These are phyloP conservation scores for Octomys mimax DNA, from an alignment of 2,797 vertebrate species.

Conservation along the genomic window DNA sequence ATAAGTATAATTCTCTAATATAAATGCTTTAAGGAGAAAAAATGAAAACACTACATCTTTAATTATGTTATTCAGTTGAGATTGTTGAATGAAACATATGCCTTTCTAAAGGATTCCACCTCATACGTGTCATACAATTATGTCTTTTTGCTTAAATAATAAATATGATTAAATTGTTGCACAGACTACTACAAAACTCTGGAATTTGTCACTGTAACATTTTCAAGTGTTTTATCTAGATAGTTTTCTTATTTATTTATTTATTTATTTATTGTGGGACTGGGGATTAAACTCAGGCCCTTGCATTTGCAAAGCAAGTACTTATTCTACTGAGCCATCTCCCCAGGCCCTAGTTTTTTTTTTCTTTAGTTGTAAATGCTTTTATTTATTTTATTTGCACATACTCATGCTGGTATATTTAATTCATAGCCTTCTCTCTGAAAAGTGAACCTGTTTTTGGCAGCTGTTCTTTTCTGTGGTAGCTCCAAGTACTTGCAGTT, in stretches of 20 bases:
- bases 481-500: not conserved
- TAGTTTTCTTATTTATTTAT: no score
- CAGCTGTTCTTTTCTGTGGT: not conserved
- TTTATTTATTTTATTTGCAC: not conserved
- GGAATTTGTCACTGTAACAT: not conserved
- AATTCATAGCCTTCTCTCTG: not conserved
- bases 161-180: constrained; percentile 8
- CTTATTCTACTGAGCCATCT: no score
- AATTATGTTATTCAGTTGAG: constrained; percentile 11
- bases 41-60: not conserved
- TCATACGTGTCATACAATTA: not conserved
- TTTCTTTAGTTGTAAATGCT: not conserved
- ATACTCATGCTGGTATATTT: not conserved
- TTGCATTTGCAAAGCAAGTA: no score
- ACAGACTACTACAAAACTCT: not conserved
- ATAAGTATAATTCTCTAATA: not conserved
- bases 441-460: not conserved
- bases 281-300: no score
- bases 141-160: not conserved
- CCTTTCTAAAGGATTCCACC: constrained; percentile 9
- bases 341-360: not conserved
- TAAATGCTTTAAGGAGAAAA: not conserved
- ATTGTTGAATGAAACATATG: constrained; percentile 38
- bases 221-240: not conserved
- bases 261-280: no score